Evolutionary conservation across 2,113 vertebrate genomes (phyloP).

Genomic region (Brachionichthys hirsutus): DNA sequence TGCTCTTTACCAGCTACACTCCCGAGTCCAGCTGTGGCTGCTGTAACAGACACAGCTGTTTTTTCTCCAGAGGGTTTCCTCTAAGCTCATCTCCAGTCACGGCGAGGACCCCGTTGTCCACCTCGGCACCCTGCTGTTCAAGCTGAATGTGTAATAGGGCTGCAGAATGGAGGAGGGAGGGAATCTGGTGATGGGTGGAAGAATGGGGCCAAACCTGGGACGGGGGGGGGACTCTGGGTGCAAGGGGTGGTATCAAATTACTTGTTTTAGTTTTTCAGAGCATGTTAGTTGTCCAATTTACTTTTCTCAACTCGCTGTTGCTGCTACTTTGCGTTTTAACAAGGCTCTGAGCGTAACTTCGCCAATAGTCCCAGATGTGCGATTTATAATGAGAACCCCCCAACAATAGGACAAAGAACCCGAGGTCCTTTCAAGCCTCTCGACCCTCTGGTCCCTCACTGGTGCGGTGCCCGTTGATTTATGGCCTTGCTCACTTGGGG

Average conservation of each 20-base stretch:
- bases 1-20: conserved; percentile 52
- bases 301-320: conserved; percentile 10
- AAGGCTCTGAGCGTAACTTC: conserved; percentile 66
- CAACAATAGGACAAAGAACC: not conserved
- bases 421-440: conserved; percentile 17
- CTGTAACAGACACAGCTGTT: conserved; percentile 11
- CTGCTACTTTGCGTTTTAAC: conserved; percentile 44
- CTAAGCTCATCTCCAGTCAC: conserved; percentile 56
- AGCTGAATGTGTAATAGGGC: conserved; percentile 55
- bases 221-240: conserved; percentile 31
- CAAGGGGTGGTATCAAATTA: conserved; percentile 56
- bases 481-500: conserved; percentile 44
- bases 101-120: conserved; percentile 56
- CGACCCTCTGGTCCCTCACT: conserved; percentile 54
- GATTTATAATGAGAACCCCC: conserved; percentile 37
- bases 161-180: conserved; percentile 25
- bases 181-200: conserved; percentile 45
- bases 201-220: conserved; percentile 38
- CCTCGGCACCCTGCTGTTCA: conserved; percentile 50
- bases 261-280: conserved; percentile 34
- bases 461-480: conserved; percentile 54
- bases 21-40: conserved; percentile 45
- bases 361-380: conserved; percentile 73
- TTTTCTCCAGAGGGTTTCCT: conserved; percentile 19
- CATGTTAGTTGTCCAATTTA: conserved; percentile 19